These are phyloP conservation scores for Oncorhynchus tshawytscha DNA, from an alignment of 2,113 vertebrate species.

Conservation along the genomic window DNA sequence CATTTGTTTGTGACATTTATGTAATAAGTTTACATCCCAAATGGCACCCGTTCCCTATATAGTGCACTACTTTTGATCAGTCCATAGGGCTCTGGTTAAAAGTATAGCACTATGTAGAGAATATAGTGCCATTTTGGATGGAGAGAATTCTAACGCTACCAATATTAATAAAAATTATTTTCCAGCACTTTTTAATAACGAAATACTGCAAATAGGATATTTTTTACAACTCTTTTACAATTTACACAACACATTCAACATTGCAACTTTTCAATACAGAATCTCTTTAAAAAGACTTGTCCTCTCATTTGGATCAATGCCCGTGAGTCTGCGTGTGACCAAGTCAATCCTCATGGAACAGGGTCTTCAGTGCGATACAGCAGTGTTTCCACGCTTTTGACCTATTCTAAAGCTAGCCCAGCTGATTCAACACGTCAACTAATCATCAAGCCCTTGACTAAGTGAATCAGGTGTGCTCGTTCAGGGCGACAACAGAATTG, in stretches of 20 bases:
- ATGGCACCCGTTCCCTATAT: too few species aligned
- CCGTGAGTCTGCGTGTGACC: conserved; percentile 14
- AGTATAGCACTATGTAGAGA: too few species aligned
- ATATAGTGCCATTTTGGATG: too few species aligned
- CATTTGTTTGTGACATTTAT: conserved; percentile 21
- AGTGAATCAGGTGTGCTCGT: too few species aligned
- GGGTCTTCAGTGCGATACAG: not conserved
- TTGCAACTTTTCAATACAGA: conserved; percentile 29
- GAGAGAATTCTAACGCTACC: not conserved
- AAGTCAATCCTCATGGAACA: not conserved
- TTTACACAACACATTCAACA: conserved; percentile 56
- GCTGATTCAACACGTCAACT: too few species aligned
- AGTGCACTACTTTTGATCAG: too few species aligned
- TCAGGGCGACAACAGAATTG: too few species aligned
- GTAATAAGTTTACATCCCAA: conserved; percentile 8
- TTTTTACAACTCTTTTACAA: conserved; percentile 34
- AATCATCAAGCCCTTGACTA: too few species aligned
- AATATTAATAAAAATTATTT: conserved; percentile 20
- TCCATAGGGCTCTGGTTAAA: too few species aligned
- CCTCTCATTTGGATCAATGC: conserved; percentile 49
- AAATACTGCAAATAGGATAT: conserved; percentile 39
- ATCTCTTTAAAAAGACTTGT: conserved; percentile 19
- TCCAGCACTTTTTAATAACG: conserved; percentile 34
- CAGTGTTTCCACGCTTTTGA: not conserved
- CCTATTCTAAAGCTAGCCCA: too few species aligned